A percentile compares a stretch with the other conserved stretches of the same genome.
Conservation (phyloP, 2,113 vertebrate species). For the Cyprinodon variegatus region DNA sequence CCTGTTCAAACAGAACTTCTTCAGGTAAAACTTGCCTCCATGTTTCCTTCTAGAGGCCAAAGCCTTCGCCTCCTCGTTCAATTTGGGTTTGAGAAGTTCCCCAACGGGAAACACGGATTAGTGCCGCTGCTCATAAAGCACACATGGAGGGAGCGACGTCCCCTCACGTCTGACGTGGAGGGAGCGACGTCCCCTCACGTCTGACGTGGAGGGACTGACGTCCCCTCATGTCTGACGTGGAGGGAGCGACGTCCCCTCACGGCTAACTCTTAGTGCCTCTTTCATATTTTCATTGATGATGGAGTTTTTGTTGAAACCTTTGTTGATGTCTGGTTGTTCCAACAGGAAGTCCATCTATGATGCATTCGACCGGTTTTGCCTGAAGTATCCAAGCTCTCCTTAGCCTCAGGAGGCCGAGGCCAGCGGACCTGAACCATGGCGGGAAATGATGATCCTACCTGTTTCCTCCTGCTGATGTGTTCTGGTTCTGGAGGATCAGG, state of each 20-base stretch:
- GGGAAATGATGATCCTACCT: background rate
- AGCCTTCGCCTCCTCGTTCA: background rate
- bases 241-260: no score
- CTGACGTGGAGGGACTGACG: no score
- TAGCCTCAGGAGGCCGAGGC: slow-evolving; percentile 4
- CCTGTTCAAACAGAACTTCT: slow-evolving; percentile 96
- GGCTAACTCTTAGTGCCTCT: no score
- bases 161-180: no score
- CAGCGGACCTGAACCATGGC: background rate
- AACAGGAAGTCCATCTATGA: slow-evolving; percentile 94
- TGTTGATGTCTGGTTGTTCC: slow-evolving; percentile 28
- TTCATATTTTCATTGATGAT: background rate
- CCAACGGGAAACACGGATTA: no score
- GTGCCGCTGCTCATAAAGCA: no score
- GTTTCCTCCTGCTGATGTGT: background rate
- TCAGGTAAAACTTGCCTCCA: slow-evolving; percentile 81
- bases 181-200: no score
- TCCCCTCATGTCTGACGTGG: no score
- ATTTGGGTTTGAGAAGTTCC: background rate
- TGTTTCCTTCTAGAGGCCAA: no score
- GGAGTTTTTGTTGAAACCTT: background rate
- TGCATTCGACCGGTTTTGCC: slow-evolving; percentile 90
- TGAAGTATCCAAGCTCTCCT: slow-evolving; percentile 83
- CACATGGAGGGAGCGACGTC: no score
- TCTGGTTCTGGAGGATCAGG: background rate